Base-by-base conservation (phyloP, 2,797 vertebrate genomes). In the Capromys pilorides region DNA sequence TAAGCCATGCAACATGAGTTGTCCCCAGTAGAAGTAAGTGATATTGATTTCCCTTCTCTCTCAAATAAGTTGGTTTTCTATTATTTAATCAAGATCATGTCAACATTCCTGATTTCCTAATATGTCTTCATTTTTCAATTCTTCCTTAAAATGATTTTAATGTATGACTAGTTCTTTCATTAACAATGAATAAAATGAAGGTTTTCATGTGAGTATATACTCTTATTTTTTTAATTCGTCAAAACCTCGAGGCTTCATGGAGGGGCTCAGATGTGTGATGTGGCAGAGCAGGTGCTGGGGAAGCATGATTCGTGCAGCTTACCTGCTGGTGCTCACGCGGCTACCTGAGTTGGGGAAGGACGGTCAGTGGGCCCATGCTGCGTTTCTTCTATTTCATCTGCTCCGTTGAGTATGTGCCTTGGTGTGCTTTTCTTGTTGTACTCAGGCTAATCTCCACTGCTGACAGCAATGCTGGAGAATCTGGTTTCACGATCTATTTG, bases 11-110 rank as follows among this genome's bases (percentile, higher is more conserved):
- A 81, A 85, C 87, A 87, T 85, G 41, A 36, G 41, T 73, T 61
- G 92, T 84, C 33, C 81, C 24, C 6, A 36, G n/a, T 67, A 77
- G 22, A 51, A 24, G 5, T 91, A 51, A 24, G 5, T 91, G 26
- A 18, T 85, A 91, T 85, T 61, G 45, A 81, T 95, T 94, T 78
- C 64, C 78, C 41, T 31, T 79, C 36, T 83, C 33, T 82, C 51
- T 6, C 28, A n/a, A 86, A 92, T 1, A 86, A 79, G 16, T 54
- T 49, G 71, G 5, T 89, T 87, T 95, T 93, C 54, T 31, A 80
- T 28, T 79, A 21, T 51, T 71, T 86, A 73, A 77, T 80, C 14
- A 41, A 88, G 64, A 84, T 91, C 31, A 57, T 78, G 64, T 92
- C n/a, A 73, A 77, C 22, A 66, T 94, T 88, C 24, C 12, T 77